Conservation (phyloP, 2,113 vertebrate species). For the Marmota monax region DNA sequence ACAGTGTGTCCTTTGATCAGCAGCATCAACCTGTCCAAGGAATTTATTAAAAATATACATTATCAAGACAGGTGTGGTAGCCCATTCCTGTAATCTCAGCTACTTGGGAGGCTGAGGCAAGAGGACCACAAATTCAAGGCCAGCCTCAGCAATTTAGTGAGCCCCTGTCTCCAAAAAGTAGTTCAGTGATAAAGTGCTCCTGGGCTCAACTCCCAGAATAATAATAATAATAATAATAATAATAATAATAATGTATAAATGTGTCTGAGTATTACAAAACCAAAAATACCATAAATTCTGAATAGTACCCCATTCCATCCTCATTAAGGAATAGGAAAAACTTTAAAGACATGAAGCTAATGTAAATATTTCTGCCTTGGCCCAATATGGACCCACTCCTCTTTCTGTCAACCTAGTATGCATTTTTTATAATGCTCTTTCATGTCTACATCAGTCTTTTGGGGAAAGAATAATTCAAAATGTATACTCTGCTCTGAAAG, state of each 20-base stretch:
- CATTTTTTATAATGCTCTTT: not conserved
- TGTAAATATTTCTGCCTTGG: not conserved
- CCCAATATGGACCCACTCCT: not conserved
- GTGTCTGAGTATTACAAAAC: not conserved
- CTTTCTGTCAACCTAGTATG: not conserved
- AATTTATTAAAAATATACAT: not conserved
- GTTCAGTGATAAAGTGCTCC: no score
- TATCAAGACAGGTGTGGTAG: no score
- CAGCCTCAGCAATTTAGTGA: no score
- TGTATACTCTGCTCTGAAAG: not conserved
- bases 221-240: no score
- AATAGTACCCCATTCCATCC: not conserved
- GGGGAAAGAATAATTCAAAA: not conserved
- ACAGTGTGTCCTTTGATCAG: not conserved
- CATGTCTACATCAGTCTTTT: not conserved
- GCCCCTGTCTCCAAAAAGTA: no score
- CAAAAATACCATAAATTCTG: not conserved
- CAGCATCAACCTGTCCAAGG: not conserved
- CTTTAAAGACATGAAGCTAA: not conserved
- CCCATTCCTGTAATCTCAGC: no score
- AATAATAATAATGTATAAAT: not conserved
- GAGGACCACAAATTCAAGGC: no score
- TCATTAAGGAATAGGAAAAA: not conserved
- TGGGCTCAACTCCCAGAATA: no score
- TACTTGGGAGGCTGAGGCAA: no score